Base-by-base conservation (phyloP, 2,888 invertebrate species). In the Hoplodrina blanda region DNA sequence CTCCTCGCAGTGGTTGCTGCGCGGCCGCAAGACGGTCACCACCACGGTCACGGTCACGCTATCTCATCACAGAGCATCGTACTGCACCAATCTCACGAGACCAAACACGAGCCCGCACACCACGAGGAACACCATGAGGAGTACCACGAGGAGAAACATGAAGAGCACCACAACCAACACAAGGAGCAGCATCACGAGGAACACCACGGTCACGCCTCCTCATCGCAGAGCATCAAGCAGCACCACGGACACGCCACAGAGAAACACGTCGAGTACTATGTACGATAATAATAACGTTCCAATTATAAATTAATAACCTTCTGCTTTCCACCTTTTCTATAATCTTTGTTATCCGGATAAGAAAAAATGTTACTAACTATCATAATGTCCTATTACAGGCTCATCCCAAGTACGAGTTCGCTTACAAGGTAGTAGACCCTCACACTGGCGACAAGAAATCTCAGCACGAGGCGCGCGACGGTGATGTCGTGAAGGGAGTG, bases 401-500 rank as follows among this genome's bases (percentile, higher is more conserved):
- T 19, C 92, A 95, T 82, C 96, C 96, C 33, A 95, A 95, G 80
- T 96, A 96, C 88, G 92, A 95, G 62, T 96, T 95, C 88, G 91
- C 93, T 54, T 96, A 96, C 85, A 95, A 96, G 15, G 95, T 95
- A 7, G 91, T 93, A 68, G 96, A 96, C 79, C 92, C 91, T 5
- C 96, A 96, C 84, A 96, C 96, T 57, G 96, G 96, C 20, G 96
- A 96, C 91, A 92, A 94, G 86, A 96, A 96, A 89, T 93, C 93
- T 78, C 96, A 96, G 82, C 90, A 93, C 61, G 96, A 96, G 87
- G 88, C 91, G 74, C 93, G 95, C 66, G 95, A 96, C 89, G 97
- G 97, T 6, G 95, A 97, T 84, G 95, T 93, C 52, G 97, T 97
- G 66, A 95, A 96, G 86, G 97, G 97, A 52, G 62, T 96, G 82